Base-by-base conservation (phyloP, 2,888 invertebrate genomes). In the Himalopsyche japonica region DNA sequence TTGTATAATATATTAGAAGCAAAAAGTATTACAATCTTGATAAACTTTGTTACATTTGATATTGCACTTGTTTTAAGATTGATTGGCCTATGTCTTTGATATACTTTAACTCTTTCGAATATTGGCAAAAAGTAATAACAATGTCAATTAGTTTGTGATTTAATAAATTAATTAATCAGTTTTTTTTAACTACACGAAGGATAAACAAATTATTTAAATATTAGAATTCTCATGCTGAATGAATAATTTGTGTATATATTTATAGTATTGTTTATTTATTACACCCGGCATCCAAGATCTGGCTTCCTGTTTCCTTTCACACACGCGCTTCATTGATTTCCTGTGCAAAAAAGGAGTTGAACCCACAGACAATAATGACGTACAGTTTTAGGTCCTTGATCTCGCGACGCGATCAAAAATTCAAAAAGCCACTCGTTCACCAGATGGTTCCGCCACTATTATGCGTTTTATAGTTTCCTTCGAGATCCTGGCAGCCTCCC, bases 371-470 rank as follows among this genome's bases (percentile, higher is more conserved):
- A 85, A 85, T 85, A 49, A 27, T 84, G 43, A 24, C n/a, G 77
- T 81, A 37, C 49, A 70, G 57, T 57, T 76, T 83, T 77, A 30
- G 85, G 85, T 86, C 84, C 85, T 84, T 82, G 86, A 86, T 86
- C 86, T 79, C 83, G 84, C 84, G 82, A 83, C 76, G 49, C 34
- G 47, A 24, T 49, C 43, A 57, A 80, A 80, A 82, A 43, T 76
- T 79, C 82, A 27, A 80, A 79, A 77, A 64, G 80, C 64, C 83
- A 81, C 82, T 85, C 86, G 86, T 64, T 80, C 79, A 78, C 86
- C 86, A 86, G 86, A 86, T 86, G 86, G 86, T 86, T 86, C 86
- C 86, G 86, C 85, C 83, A 85, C 57, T 82, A 82, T 81, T 79
- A 79, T 79, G 37, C 76, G 76, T 81, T 49, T 76, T 80, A 76